phyloP scores from a whole-genome alignment of 2,113 vertebrate genomes.

The Notiomystis cincta region DNA sequence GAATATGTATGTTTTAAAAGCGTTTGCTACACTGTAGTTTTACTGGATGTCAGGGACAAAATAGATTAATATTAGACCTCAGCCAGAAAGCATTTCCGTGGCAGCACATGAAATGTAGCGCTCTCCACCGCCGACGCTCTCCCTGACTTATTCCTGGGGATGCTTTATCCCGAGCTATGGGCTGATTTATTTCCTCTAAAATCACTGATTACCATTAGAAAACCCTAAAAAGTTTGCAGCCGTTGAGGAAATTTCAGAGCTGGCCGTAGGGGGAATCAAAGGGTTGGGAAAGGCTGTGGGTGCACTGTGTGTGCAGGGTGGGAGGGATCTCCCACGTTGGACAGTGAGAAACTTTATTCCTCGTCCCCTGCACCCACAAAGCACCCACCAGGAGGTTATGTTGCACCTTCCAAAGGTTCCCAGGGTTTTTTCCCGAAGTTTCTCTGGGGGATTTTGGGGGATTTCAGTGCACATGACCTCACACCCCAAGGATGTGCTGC shows the following conservation, averaged over 20 bases:
- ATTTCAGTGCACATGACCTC: neutral
- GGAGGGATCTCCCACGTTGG: neutral
- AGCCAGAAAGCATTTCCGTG: conserved; percentile 50
- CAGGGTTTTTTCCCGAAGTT: neutral
- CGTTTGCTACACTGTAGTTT: conserved; percentile 51
- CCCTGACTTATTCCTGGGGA: conserved; percentile 47
- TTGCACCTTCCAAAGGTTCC: neutral
- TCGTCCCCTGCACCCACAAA: neutral
- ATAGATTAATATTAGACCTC: conserved; percentile 59
- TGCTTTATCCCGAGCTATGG: conserved; percentile 9
- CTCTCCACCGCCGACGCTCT: conserved; percentile 34
- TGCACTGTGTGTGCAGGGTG: rapidly evolving
- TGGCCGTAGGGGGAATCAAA: neutral
- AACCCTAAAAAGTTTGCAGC: conserved; percentile 25
- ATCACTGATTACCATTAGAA: conserved; percentile 13
- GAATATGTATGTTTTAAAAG: conserved; percentile 59
- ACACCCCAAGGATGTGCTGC: neutral
- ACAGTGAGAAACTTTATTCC: too few relatives aligned
- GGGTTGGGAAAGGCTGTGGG: neutral
- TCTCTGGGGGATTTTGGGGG: neutral
- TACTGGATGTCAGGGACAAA: conserved; percentile 60
- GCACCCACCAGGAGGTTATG: neutral
- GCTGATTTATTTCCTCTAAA: conserved; percentile 46
- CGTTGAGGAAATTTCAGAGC: neutral
- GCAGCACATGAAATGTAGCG: conserved; percentile 52